Evolutionary conservation across 2,888 invertebrate species (phyloP).

Genomic region (Lymantria dispar): DNA sequence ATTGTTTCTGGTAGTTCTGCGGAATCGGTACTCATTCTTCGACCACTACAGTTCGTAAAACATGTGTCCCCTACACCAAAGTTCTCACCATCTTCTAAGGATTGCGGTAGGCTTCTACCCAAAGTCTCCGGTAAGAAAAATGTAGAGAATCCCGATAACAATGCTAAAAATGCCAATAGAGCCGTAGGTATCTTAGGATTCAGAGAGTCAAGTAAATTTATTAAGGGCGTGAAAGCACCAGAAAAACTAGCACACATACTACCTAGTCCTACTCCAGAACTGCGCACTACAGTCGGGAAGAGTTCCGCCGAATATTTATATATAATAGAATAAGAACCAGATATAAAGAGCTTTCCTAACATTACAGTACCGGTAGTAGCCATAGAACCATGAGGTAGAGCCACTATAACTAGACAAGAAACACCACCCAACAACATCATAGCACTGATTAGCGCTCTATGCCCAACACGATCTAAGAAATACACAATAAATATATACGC

Average conservation of each 20-base stretch:
- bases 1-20: slow-evolving; percentile 68
- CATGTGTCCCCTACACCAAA: slow-evolving; percentile 92
- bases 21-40: slow-evolving; percentile 63
- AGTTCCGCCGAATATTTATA: slow-evolving; percentile 94
- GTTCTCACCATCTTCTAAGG: slow-evolving; percentile 91
- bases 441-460: slow-evolving; percentile 88
- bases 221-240: slow-evolving; percentile 90
- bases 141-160: slow-evolving; percentile 88
- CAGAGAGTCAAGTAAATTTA: slow-evolving; percentile 89
- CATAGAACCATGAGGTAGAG: slow-evolving; percentile 85
- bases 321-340: slow-evolving; percentile 92
- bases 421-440: slow-evolving; percentile 91
- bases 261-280: slow-evolving; percentile 91
- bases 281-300: slow-evolving; percentile 92
- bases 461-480: slow-evolving; percentile 89
- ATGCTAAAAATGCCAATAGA: slow-evolving; percentile 88
- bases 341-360: slow-evolving; percentile 91
- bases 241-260: slow-evolving; percentile 93
- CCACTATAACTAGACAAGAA: slow-evolving; percentile 88
- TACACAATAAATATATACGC: slow-evolving; percentile 88
- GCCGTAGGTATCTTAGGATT: slow-evolving; percentile 90
- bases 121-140: slow-evolving; percentile 91
- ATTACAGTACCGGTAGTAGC: slow-evolving; percentile 85
- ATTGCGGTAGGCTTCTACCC: slow-evolving; percentile 91
- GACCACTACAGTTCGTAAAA: slow-evolving; percentile 85